A percentile compares a stretch with the other conserved stretches of the same genome.
Evolutionary conservation across 2,888 invertebrate genomes (phyloP).

Genomic region (Mesorhabditis belari): DNA sequence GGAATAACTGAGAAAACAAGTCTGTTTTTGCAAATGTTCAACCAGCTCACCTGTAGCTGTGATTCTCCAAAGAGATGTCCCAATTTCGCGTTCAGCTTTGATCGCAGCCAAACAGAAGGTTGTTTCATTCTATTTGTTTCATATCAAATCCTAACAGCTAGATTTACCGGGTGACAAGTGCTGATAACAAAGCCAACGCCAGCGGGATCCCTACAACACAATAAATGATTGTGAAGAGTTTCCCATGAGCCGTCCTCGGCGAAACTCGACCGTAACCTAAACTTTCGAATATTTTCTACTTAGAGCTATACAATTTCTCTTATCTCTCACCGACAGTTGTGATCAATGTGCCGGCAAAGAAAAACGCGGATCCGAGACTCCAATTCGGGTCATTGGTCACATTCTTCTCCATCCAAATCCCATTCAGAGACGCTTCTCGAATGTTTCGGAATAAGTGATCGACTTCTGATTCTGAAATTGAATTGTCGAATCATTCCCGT

Average conservation of each 20-base stretch:
- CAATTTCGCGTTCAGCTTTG: constrained; percentile 66
- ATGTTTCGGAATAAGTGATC: constrained; percentile 40
- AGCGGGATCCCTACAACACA: constrained; percentile 76
- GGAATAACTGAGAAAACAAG: constrained; percentile 62
- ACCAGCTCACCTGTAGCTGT: constrained; percentile 40
- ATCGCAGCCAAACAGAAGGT: constrained; percentile 68
- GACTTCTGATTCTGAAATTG: constrained; percentile 37
- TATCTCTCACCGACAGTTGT: constrained; percentile 71
- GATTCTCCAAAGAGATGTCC: constrained; percentile 64
- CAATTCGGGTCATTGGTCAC: constrained; percentile 75
- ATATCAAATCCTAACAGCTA: not conserved
- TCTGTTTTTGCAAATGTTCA: not conserved
- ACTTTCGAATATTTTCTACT: constrained; percentile 1
- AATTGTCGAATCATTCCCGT: not conserved
- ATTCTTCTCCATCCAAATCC: constrained; percentile 66
- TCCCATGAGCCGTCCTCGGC: constrained; percentile 75
- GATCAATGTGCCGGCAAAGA: constrained; percentile 78
- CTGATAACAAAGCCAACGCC: constrained; percentile 74
- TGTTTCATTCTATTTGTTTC: constrained; percentile 56
- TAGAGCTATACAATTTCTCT: not conserved
- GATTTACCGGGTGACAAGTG: constrained; percentile 70
- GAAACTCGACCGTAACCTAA: constrained; percentile 82
- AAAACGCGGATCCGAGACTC: constrained; percentile 81
- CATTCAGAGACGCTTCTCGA: constrained; percentile 40
- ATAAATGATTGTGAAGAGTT: constrained; percentile 79